A percentile compares a stretch with the other conserved stretches of the same genome.
These are phyloP conservation scores for Zaprionus ornatus DNA, from an alignment of 1,140 invertebrate species.

Conservation along the genomic window DNA sequence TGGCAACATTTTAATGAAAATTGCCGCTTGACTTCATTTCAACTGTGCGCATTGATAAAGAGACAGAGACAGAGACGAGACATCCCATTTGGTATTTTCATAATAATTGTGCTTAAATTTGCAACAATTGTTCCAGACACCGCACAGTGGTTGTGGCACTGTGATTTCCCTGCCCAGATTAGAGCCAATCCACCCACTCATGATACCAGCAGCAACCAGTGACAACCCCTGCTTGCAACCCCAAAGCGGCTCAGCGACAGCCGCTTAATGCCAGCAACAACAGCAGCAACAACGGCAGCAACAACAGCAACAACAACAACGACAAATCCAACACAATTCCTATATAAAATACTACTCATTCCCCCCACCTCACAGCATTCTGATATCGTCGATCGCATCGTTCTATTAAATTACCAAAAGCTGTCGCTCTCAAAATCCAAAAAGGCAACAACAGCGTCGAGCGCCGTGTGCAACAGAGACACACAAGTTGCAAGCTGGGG, in stretches of 20 bases:
- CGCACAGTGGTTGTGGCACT: slow-evolving; percentile 58
- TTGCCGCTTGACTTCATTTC: slow-evolving; percentile 81
- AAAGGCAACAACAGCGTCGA: slow-evolving; percentile 53
- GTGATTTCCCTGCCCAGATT: slow-evolving; percentile 66
- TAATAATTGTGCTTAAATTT: slow-evolving; percentile 79
- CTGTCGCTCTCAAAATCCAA: slow-evolving; percentile 57
- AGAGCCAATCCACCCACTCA: slow-evolving; percentile 48
- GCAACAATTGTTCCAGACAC: slow-evolving; percentile 69
- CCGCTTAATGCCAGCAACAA: slow-evolving; percentile 71
- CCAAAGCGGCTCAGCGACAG: slow-evolving; percentile 33
- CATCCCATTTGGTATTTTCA: slow-evolving; percentile 40
- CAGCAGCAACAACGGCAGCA: slow-evolving; percentile 45
- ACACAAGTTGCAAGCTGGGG: slow-evolving; percentile 27
- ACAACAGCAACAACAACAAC: slow-evolving; percentile 46
- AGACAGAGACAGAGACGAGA: slow-evolving; percentile 1
- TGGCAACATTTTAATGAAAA: slow-evolving; percentile 82
- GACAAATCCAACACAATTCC: slow-evolving; percentile 24
- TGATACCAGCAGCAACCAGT: slow-evolving; percentile 26
- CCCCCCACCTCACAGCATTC: slow-evolving; percentile 23
- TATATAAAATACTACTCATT: slow-evolving; percentile 1
- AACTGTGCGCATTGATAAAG: slow-evolving; percentile 69
- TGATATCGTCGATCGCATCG: slow-evolving; percentile 75
- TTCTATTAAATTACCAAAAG: slow-evolving; percentile 82
- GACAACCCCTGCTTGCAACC: slow-evolving; percentile 54
- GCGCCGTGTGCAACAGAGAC: slow-evolving; percentile 57